A percentile compares a stretch with the other conserved stretches of the same genome.
Conservation (phyloP, 2,113 vertebrate species). For the Erythrolamprus reginae region DNA sequence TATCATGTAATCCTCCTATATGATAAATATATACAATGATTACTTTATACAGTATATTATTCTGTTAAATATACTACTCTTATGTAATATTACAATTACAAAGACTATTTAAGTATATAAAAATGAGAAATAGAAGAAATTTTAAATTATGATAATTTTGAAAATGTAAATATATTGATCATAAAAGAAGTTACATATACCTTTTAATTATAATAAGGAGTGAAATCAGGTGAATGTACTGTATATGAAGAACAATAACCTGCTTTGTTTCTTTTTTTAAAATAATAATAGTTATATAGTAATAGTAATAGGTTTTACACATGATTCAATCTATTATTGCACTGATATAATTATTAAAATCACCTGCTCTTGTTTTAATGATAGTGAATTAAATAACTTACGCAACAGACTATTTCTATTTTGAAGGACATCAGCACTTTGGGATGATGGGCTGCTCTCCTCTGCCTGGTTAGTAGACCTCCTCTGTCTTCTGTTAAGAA, state of each 20-base stretch:
- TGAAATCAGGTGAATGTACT: background rate
- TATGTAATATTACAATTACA: too few species aligned
- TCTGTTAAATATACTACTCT: background rate
- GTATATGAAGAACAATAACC: background rate
- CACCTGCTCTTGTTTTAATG: background rate
- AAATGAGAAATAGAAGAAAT: background rate
- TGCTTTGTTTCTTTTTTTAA: background rate
- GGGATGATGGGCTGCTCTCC: slow-evolving; percentile 47
- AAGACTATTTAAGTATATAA: background rate
- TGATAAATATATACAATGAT: background rate
- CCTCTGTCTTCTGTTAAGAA: slow-evolving; percentile 38
- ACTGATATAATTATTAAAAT: background rate
- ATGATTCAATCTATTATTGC: background rate
- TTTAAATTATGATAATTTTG: background rate
- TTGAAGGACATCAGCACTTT: slow-evolving; percentile 47
- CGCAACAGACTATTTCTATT: slow-evolving; percentile 49
- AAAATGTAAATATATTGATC: background rate
- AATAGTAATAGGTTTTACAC: too few species aligned
- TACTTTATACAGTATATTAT: background rate
- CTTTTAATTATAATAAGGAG: background rate
- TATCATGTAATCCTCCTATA: background rate
- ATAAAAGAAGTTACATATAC: background rate
- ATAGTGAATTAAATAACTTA: slow-evolving; percentile 44
- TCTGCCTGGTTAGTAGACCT: slow-evolving; percentile 47
- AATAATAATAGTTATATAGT: too few species aligned